phyloP scores from a whole-genome alignment of 2,888 invertebrate genomes.

The Herminia tarsipennalis region DNA sequence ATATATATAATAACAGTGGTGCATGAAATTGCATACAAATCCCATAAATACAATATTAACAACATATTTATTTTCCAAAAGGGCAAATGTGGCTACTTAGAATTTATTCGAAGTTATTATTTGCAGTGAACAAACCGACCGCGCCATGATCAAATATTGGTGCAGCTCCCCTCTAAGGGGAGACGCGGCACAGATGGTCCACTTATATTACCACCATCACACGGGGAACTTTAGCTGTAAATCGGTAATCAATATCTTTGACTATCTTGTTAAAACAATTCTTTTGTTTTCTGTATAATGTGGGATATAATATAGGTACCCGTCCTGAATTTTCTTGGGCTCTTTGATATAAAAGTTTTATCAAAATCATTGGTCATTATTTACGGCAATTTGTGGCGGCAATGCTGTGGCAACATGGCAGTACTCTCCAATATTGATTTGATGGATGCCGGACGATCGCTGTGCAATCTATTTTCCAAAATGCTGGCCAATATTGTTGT shows the following conservation, averaged over 20 bases:
- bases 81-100: slow-evolving; percentile 34
- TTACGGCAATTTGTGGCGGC: no score
- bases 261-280: slow-evolving; percentile 10
- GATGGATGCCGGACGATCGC: no score
- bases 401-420: no score
- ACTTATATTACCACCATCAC: slow-evolving; percentile 72
- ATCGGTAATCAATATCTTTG: slow-evolving; percentile 72
- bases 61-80: slow-evolving; percentile 32
- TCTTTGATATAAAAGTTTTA: no score
- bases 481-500: no score
- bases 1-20: background rate
- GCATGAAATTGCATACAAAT: slow-evolving; percentile 19
- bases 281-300: slow-evolving; percentile 4
- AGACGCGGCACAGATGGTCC: slow-evolving; percentile 72
- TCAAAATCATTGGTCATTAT: no score
- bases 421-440: no score
- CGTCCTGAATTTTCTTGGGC: no score
- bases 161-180: slow-evolving; percentile 53
- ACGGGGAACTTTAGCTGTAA: slow-evolving; percentile 59
- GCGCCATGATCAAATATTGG: slow-evolving; percentile 42
- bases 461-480: no score
- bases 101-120: slow-evolving; percentile 42
- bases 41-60: slow-evolving; percentile 33
- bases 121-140: slow-evolving; percentile 36
- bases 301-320: background rate